A percentile compares a stretch with the other conserved stretches of the same genome.
phyloP scores from a whole-genome alignment of 2,113 vertebrate species.

The Sapajus apella region DNA sequence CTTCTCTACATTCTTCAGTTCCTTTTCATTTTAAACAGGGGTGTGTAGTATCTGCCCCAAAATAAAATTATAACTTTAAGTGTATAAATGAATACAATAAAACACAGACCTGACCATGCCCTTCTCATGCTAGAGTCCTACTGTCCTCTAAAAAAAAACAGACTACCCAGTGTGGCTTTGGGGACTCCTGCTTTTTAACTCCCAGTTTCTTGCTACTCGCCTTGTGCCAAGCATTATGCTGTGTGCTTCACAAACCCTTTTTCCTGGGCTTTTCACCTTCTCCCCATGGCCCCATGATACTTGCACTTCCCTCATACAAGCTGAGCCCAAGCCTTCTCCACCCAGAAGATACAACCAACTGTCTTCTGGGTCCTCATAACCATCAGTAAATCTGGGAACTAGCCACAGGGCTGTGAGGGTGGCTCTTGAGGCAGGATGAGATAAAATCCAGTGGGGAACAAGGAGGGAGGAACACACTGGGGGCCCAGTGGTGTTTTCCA shows the following conservation, averaged over 20 bases:
- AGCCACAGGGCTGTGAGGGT: not conserved
- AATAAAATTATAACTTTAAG: not conserved
- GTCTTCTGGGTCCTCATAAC: not conserved
- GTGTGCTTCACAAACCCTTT: not conserved
- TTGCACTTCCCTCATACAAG: not conserved
- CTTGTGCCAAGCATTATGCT: not conserved
- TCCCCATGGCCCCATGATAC: too few species aligned
- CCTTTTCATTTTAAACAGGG: constrained; percentile 22
- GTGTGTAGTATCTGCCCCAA: not conserved
- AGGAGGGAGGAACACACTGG: not conserved
- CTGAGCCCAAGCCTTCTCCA: not conserved
- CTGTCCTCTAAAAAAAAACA: not conserved
- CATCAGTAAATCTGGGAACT: not conserved
- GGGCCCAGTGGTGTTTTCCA: not conserved
- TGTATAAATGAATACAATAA: not conserved
- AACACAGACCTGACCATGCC: not conserved
- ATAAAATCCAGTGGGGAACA: not conserved
- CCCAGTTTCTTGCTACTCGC: not conserved
- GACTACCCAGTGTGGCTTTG: not conserved
- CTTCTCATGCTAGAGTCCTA: not conserved
- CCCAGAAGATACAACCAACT: not conserved
- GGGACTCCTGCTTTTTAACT: not conserved
- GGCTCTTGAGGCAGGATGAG: not conserved
- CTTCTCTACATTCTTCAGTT: not conserved
- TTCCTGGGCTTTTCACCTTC: not conserved